Base-by-base conservation (phyloP, 2,888 invertebrate species). In the Sarcophaga rosellei region DNA sequence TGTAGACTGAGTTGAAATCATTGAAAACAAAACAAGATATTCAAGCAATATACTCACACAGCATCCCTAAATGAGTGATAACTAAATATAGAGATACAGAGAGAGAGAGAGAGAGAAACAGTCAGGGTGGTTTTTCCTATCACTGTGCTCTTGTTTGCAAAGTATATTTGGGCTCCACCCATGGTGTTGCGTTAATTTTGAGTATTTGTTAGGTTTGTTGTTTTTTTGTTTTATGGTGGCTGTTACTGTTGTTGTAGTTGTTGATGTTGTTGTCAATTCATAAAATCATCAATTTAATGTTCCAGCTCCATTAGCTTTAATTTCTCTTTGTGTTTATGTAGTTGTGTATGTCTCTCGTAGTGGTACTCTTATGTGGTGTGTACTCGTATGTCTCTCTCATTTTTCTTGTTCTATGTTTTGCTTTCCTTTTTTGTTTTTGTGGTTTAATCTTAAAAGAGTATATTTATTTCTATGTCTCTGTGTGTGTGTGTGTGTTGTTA, bases 271-370 rank as follows among this genome's bases (percentile, higher is more conserved):
- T 77, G 77, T 59, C 65, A 85, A 72, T 80, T 80, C 44, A 47
- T 23, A 84, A 84, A 81, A 84, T 78, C 84, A 78, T 81, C 86
- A 84, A 86, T 86, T 86, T 86, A 86, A 86, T 84, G 81, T 86
- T 86, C 84, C 84, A 86, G 86, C 84, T 86, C 86, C 86, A 86
- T 86, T 86, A 86, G 86, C 75, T 86, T 84, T 84, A 72, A 70
- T 45, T 74, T 81, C 81, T 86, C 78, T 81, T 78, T 72, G n/a
- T n/a, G 53, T 83, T 86, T 84, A 15, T 53, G 12, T 53, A 8
- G 12, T 53, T 17, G 12, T 53, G 53, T 17, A 4, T 53, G 53
- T 53, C 17, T 1, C 53, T 53, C 53, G 17, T 53, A 15, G 12
- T 12, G 3, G 53, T 15, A 17, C 15, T 53, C 15, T 15, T 53